phyloP scores from a whole-genome alignment of 1,140 invertebrate species.

The Eulimnadia texana region DNA sequence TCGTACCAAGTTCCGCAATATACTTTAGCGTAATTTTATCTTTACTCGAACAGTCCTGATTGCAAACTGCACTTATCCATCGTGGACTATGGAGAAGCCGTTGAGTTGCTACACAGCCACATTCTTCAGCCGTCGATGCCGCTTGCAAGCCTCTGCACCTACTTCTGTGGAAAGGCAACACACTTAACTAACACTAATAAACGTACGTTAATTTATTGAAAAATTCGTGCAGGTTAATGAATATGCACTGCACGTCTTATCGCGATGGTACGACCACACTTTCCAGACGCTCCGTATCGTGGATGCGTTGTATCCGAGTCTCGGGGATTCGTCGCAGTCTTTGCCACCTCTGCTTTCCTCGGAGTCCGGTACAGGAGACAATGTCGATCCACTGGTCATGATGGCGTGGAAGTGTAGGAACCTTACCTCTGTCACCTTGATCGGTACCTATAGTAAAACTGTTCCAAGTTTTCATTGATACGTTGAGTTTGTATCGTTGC shows the following conservation, averaged over 20 bases:
- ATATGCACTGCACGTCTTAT: slow-evolving; percentile 28
- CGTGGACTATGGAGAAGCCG: slow-evolving; percentile 54
- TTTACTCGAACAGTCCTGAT: slow-evolving; percentile 32
- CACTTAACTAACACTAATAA: slow-evolving; percentile 19
- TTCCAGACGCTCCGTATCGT: slow-evolving; percentile 53
- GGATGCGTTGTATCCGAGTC: slow-evolving; percentile 37
- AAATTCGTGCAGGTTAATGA: slow-evolving; percentile 20
- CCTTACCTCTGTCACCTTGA: slow-evolving; percentile 46
- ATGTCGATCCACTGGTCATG: slow-evolving; percentile 54
- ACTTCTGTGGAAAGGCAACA: slow-evolving; percentile 53
- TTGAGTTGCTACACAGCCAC: slow-evolving; percentile 40
- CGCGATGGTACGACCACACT: slow-evolving; percentile 41
- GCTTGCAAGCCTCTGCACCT: slow-evolving; percentile 50
- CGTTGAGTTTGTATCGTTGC: slow-evolving; percentile 21
- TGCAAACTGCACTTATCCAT: slow-evolving; percentile 51
- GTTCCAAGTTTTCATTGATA: slow-evolving; percentile 20
- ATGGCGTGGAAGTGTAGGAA: slow-evolving; percentile 55
- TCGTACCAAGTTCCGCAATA: no score
- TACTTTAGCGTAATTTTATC: no score
- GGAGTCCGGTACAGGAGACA: slow-evolving; percentile 29
- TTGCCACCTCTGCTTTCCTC: slow-evolving; percentile 21
- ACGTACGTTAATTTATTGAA: slow-evolving; percentile 25
- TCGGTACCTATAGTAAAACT: slow-evolving; percentile 30
- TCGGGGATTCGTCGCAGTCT: slow-evolving; percentile 3
- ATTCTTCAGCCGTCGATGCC: slow-evolving; percentile 55